Evolutionary conservation across 1,140 invertebrate species (phyloP), one percentile per base, ranked within the genome.

Genomic region (Zaprionus taronus): DNA sequence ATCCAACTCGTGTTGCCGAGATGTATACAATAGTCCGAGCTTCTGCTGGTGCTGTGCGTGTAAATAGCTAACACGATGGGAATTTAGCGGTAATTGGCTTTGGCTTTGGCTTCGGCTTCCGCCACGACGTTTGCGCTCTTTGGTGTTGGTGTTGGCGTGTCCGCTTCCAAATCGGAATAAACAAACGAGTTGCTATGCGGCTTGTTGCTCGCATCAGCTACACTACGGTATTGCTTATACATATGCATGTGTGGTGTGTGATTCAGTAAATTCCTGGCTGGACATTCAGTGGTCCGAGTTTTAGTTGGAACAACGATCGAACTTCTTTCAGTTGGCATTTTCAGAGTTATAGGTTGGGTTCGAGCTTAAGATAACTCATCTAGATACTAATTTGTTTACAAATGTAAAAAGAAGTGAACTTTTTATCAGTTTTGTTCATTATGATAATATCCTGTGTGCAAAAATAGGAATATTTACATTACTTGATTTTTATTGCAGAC

Each of bases 81-180:
- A 83, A 64, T 81, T 80, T 72, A 41, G 81, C 73, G 72, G 81
- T 87, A 87, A 89, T 87, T 87, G 84, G 84, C 78, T 66, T 89
- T 79, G 68, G 68, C 68, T 34, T 57, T 20, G 47, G 47, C 47
- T 49, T 49, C 11, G 17, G 44, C 44, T 47, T 89, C 89, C 81
- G 84, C 78, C 65, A 83, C 75, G 65, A 65, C 63, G 80, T 62
- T 62, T 68, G 49, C 68, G 9, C 47, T n/a, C n/a, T n/a, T n/a
- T 11, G 12, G 47, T 22, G 11, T 14, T 70, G 4, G 68, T 28
- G 49, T 63, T 70, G 68, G 57, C 24, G 69, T 81, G 68, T 65
- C 57, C 38, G 55, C 53, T 80, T 61, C 34, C 60, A 72, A 63
- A 83, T 63, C 77, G 51, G 77, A 36, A 47, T 67, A 78, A 78